Evolutionary conservation across 2,888 invertebrate species (phyloP).

Genomic region (Rutpela maculata): DNA sequence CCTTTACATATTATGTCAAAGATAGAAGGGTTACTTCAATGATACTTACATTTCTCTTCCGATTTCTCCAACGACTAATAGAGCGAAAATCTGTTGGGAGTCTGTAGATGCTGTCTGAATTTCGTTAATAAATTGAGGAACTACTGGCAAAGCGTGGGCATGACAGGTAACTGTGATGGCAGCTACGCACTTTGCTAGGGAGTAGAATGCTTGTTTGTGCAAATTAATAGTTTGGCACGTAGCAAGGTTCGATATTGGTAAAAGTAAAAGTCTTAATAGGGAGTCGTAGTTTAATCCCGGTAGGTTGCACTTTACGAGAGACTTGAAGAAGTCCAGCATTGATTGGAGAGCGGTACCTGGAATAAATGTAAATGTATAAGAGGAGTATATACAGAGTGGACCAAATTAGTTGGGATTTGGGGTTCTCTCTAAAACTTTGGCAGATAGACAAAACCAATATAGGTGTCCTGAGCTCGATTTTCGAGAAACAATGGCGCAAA

Average conservation of each 20-base stretch:
- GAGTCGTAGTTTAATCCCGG: conserved; percentile 85
- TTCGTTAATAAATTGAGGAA: conserved; percentile 82
- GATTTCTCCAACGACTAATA: conserved; percentile 97
- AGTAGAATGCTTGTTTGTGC: conserved; percentile 90
- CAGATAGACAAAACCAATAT: no score
- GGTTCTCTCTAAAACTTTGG: no score
- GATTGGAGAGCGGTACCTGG: conserved; percentile 92
- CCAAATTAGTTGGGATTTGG: no score
- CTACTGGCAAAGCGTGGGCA: conserved; percentile 81
- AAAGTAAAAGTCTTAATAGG: conserved; percentile 84
- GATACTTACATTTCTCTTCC: conserved; percentile 90
- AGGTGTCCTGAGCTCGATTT: no score
- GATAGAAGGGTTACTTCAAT: no score
- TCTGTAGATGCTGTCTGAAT: conserved; percentile 83
- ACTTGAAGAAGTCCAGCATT: conserved; percentile 93
- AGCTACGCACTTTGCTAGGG: conserved; percentile 97
- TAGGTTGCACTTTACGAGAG: conserved; percentile 89
- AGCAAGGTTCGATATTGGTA: conserved; percentile 73
- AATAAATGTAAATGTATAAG: conserved; percentile 32
- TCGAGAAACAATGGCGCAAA: no score
- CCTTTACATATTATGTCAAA: no score
- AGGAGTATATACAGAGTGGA: no score
- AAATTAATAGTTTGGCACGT: conserved; percentile 67
- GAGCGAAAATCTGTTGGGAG: conserved; percentile 92
- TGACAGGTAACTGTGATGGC: conserved; percentile 89